Base-by-base conservation (phyloP, 1,140 invertebrate species). In the Triops longicaudatus region DNA sequence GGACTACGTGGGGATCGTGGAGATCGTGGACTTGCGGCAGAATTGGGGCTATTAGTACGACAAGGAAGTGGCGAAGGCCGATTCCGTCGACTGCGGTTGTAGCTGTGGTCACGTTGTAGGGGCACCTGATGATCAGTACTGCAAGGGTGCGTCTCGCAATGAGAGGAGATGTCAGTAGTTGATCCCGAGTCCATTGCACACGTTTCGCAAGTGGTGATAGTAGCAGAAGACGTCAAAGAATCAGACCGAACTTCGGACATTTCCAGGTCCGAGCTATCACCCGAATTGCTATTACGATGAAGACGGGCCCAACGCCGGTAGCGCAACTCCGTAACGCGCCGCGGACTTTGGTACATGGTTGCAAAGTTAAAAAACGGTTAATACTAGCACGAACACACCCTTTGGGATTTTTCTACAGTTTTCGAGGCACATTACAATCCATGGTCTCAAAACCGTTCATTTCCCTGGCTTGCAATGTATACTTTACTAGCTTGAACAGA, bases 31-130 rank as follows among this genome's bases (percentile, higher is more conserved):
- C 73, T 79, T 74, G 50, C 73, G 26, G 78, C 76, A 17, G 76
- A 76, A 7, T 41, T 72, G 26, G 79, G 79, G 73, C 74, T 75
- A 4, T 72, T 44, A n/a, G 76, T 76, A 43, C 77, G 79, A 26
- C 77, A 77, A 14, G 79, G 79, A 41, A 78, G 78, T 9, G 79
- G 74, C 0, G 79, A 78, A 17, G 78, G 78, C 72, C 76, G 43
- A 22, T 42, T 79, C 77, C 7, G 10, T 17, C 50, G 50, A 63
- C 50, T 9, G 50, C n/a, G 50, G 50, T 22, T 63, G 22, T 63
- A 63, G 50, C 14, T 22, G 17, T 17, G 50, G 22, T 63, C 50
- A 22, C 0, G 50, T 63, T 63, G 50, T 14, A 63, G 17, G 50
- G 22, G 50, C 50, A 10, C 50, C 14, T 63, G 50, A 63, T 63